Base-by-base conservation (phyloP, 1,140 invertebrate genomes). In the Mylabris phalerata region DNA sequence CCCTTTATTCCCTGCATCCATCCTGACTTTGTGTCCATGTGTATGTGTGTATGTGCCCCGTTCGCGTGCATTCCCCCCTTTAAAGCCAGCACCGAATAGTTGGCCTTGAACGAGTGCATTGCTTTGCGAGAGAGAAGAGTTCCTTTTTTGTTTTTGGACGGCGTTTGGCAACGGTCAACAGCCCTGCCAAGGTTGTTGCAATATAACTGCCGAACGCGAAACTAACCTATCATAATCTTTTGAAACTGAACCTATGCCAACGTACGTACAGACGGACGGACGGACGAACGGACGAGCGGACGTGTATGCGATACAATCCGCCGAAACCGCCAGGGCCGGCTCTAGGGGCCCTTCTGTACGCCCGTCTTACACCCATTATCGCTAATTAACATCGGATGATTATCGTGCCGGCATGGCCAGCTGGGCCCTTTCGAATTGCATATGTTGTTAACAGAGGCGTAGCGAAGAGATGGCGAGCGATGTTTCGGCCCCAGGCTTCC, bases 31-130 rank as follows among this genome's bases (percentile, higher is more conserved):
- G 46, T 56, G 52, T 55, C 4, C 38, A 13, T 26, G 48, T 32
- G 45, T 32, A 3, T 32, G 32, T 32, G 32, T 32, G 32, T 32
- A 32, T 32, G 32, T 32, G 32, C 60, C 48, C 48, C 48, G 51
- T 45, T 52, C 52, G 52, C 43, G 60, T 62, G 59, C 61, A 65
- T 66, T 64, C 67, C 62, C 63, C 64, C 57, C 52, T 60, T 52
- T 65, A 11, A 24, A 51, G 59, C 55, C 57, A 66, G 58, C 69
- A 65, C 68, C 68, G 66, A 71, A 72, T 65, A 72, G 67, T 67
- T 71, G 69, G 68, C 71, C 71, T 72, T 72, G 71, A 72, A 71
- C 69, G 71, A 72, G 71, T 72, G 71, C 71, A 72, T 72, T 72
- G 71, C 71, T 72, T 70, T 69, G 61, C 57, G 56, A 61, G 60